phyloP scores from a whole-genome alignment of 2,797 vertebrate genomes.

The Geotrypetes seraphini region DNA sequence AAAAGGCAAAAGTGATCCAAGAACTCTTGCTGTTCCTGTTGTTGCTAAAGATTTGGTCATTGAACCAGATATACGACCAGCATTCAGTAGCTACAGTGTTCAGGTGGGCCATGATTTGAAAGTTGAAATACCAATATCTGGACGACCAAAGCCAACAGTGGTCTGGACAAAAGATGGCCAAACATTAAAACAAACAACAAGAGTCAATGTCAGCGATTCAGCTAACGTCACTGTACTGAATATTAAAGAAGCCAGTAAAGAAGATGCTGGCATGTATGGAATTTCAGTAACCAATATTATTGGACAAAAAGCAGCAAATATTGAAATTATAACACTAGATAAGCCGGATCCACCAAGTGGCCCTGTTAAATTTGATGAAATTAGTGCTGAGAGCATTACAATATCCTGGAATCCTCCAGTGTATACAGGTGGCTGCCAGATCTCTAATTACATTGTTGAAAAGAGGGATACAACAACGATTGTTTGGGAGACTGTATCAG shows the following conservation, averaged over 20 bases:
- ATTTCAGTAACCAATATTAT: constrained; percentile 76
- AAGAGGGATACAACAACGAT: constrained; percentile 90
- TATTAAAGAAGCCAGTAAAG: constrained; percentile 85
- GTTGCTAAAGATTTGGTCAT: constrained; percentile 90
- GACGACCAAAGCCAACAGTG: constrained; percentile 82
- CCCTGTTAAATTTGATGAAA: constrained; percentile 87
- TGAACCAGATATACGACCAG: constrained; percentile 86
- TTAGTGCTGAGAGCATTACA: constrained; percentile 88
- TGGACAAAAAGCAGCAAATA: constrained; percentile 80
- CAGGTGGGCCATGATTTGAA: constrained; percentile 85
- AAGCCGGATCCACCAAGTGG: constrained; percentile 91
- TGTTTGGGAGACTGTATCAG: constrained; percentile 84
- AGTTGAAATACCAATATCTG: constrained; percentile 82
- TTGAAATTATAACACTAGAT: constrained; percentile 91
- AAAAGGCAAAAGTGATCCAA: constrained; percentile 94
- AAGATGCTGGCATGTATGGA: constrained; percentile 85
- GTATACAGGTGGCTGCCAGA: constrained; percentile 84
- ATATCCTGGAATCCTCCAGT: constrained; percentile 87
- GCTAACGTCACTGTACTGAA: constrained; percentile 66
- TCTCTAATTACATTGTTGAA: constrained; percentile 94
- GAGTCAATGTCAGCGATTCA: constrained; percentile 76
- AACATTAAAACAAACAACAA: constrained; percentile 82
- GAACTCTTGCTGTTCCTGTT: constrained; percentile 83
- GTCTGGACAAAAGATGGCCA: constrained; percentile 86
- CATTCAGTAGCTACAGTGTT: constrained; percentile 85